Evolutionary conservation across 1,140 invertebrate species (phyloP).

Genomic region (Drosophila tristis): DNA sequence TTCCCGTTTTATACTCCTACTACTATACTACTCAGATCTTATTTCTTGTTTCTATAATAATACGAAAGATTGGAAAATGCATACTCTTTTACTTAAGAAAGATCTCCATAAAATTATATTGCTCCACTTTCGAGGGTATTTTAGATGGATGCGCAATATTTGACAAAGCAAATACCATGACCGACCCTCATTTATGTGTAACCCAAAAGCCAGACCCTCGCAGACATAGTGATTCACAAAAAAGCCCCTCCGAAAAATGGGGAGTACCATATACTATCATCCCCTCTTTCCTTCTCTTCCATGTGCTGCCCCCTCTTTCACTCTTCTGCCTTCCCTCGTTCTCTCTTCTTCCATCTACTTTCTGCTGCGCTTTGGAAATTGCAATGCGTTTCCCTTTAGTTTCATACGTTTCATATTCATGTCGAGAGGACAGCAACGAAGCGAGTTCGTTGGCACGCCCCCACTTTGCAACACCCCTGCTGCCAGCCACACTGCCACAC

Average conservation of each 20-base stretch:
- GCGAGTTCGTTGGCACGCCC: conserved; percentile 60
- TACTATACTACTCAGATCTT: no score
- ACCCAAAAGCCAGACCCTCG: conserved; percentile 1
- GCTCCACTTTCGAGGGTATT: no score
- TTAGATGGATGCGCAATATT: conserved; percentile 10
- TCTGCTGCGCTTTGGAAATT: conserved; percentile 56
- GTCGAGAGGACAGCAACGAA: conserved; percentile 53
- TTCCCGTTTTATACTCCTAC: no score
- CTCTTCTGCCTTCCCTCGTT: not conserved
- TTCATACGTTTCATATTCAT: conserved; percentile 77
- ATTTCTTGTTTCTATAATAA: no score
- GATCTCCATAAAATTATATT: no score
- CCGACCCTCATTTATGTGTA: conserved; percentile 22
- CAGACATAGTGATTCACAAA: not conserved
- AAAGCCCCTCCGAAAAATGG: not conserved
- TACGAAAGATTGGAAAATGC: no score
- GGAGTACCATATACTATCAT: no score
- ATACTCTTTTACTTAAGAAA: no score
- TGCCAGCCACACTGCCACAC: conserved; percentile 15
- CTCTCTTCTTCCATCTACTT: not conserved
- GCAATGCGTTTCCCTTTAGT: conserved; percentile 67
- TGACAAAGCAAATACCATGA: conserved; percentile 60
- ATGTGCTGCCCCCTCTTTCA: no score
- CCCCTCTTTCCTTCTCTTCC: no score
- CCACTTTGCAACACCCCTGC: conserved; percentile 24